Conservation (phyloP, 2,888 invertebrate species). For the Noctua pronuba region DNA sequence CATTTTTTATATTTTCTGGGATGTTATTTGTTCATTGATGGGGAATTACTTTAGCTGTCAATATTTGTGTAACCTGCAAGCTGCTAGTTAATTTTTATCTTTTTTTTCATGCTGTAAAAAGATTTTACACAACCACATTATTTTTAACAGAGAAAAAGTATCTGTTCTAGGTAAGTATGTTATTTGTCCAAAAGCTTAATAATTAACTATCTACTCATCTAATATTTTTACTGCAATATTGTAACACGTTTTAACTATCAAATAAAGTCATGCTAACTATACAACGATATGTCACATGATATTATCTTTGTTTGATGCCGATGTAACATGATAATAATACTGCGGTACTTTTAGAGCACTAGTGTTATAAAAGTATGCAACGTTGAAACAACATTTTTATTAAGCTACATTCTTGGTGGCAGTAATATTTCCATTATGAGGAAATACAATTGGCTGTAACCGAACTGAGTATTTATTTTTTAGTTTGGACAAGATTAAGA, state of each 20-base stretch:
- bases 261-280: constrained; percentile 22
- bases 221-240: constrained; percentile 18
- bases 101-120: neutral
- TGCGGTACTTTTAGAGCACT: constrained; percentile 12
- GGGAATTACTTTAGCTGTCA: neutral
- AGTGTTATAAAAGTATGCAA: neutral
- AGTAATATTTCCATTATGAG: neutral
- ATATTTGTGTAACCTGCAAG: neutral
- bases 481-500: neutral
- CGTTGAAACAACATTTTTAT: constrained; percentile 5
- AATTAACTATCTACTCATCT: neutral
- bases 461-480: neutral
- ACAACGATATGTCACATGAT: constrained; percentile 36
- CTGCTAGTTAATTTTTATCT: neutral
- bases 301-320: constrained; percentile 33
- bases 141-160: neutral
- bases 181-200: neutral
- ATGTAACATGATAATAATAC: constrained; percentile 9
- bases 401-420: neutral
- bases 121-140: neutral
- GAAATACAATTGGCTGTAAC: neutral
- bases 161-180: neutral
- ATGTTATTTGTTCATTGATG: neutral
- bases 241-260: constrained; percentile 25
- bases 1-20: neutral